Conservation (phyloP, 1,140 invertebrate species). For the Dinoponera quadriceps region DNA sequence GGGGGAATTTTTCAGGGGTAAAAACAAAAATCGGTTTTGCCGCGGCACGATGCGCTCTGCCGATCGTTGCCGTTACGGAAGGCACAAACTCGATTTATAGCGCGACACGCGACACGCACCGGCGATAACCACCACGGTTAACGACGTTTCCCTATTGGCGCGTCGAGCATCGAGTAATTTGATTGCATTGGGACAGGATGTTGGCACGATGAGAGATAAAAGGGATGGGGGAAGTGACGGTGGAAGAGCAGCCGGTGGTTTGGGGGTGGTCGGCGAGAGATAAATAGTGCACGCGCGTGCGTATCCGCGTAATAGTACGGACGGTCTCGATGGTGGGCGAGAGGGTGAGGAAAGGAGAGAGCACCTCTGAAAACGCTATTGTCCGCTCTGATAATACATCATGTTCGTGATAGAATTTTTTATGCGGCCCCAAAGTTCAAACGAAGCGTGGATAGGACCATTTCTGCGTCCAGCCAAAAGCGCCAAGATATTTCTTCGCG, state of each 20-base stretch:
- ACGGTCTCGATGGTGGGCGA: neutral
- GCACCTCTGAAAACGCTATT: slow-evolving; percentile 40
- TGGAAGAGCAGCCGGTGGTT: slow-evolving; percentile 21
- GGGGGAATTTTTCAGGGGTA: slow-evolving; percentile 59
- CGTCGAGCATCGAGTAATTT: slow-evolving; percentile 83
- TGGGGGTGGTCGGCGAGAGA: slow-evolving; percentile 18
- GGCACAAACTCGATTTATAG: slow-evolving; percentile 83
- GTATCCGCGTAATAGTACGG: neutral
- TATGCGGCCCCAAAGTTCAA: slow-evolving; percentile 1
- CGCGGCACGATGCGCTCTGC: slow-evolving; percentile 52
- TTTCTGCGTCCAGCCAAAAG: neutral
- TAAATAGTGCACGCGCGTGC: slow-evolving; percentile 35
- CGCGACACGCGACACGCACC: slow-evolving; percentile 82
- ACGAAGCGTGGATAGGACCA: neutral
- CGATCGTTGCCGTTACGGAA: slow-evolving; percentile 69
- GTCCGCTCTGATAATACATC: slow-evolving; percentile 70
- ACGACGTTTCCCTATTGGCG: slow-evolving; percentile 83
- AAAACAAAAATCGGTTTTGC: slow-evolving; percentile 72
- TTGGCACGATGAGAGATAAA: slow-evolving; percentile 50
- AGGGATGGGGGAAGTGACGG: slow-evolving; percentile 32
- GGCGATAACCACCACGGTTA: slow-evolving; percentile 82
- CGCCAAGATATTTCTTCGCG: neutral
- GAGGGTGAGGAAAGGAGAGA: neutral
- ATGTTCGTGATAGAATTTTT: slow-evolving; percentile 71
- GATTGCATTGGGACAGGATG: slow-evolving; percentile 78